Conservation (phyloP, 2,113 vertebrate species). For the Mungos mungo region DNA sequence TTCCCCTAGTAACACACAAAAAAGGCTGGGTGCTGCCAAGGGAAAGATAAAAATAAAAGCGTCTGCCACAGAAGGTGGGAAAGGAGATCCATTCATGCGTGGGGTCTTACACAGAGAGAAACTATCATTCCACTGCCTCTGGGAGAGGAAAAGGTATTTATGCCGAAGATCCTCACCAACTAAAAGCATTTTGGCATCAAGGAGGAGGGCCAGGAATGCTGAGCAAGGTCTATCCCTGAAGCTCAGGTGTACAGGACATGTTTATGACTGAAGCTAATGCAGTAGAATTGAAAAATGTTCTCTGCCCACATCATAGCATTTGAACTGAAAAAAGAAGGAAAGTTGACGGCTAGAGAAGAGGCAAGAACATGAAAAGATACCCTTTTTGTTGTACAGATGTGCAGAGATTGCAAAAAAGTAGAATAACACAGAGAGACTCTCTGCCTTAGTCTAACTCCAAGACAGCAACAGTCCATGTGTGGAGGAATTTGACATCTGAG, state of each 20-base stretch:
- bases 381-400: neutral
- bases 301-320: neutral
- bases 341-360: neutral
- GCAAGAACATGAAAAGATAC: neutral
- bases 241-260: no score
- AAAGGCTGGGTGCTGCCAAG: neutral
- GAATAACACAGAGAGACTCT: neutral
- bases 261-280: neutral
- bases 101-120: neutral
- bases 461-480: no score
- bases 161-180: neutral
- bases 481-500: neutral
- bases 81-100: neutral
- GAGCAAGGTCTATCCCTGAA: neutral
- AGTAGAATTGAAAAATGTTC: neutral
- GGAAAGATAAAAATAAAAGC: neutral
- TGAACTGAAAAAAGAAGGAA: neutral
- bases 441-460: neutral
- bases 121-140: neutral
- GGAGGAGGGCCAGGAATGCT: neutral
- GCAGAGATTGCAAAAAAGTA: no score
- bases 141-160: neutral
- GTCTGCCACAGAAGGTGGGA: neutral
- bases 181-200: neutral
- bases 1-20: neutral